These are phyloP conservation scores for Ormia ochracea DNA, from an alignment of 2,888 invertebrate genomes.

Conservation along the genomic window DNA sequence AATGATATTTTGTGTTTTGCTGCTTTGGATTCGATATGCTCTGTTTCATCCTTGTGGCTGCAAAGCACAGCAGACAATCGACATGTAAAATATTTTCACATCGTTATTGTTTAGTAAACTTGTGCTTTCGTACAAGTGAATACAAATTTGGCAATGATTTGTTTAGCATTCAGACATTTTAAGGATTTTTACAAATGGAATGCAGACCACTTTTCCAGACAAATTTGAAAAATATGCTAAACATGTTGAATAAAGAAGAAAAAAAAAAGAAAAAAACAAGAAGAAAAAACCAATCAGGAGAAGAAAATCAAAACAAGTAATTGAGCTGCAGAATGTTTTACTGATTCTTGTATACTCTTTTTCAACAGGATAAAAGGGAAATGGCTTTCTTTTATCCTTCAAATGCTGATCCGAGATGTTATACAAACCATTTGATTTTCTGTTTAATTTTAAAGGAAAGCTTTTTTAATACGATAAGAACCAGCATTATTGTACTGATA, in stretches of 20 bases:
- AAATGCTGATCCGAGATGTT: too few species aligned
- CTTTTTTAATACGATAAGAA: too few species aligned
- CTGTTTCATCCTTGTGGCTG: background rate
- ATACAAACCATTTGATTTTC: too few species aligned
- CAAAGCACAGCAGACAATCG: background rate
- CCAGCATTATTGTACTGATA: too few species aligned
- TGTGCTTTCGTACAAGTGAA: background rate
- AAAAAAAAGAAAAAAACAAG: background rate
- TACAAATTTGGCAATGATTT: conserved; percentile 43
- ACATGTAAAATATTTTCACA: conserved; percentile 16
- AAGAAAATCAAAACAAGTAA: too few species aligned
- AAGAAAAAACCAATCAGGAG: too few species aligned
- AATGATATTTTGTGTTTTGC: conserved; percentile 30
- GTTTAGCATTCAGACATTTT: background rate
- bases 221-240: conserved; percentile 32
- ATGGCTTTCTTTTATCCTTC: too few species aligned
- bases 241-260: conserved; percentile 25
- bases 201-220: conserved; percentile 39
- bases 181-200: conserved; percentile 32
- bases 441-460: too few species aligned
- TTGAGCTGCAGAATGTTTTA: too few species aligned
- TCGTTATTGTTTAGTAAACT: conserved; percentile 26
- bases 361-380: too few species aligned
- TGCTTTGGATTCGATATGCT: background rate
- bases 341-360: background rate